phyloP scores from a whole-genome alignment of 2,888 invertebrate species.

The Reticulitermes lucifugus region DNA sequence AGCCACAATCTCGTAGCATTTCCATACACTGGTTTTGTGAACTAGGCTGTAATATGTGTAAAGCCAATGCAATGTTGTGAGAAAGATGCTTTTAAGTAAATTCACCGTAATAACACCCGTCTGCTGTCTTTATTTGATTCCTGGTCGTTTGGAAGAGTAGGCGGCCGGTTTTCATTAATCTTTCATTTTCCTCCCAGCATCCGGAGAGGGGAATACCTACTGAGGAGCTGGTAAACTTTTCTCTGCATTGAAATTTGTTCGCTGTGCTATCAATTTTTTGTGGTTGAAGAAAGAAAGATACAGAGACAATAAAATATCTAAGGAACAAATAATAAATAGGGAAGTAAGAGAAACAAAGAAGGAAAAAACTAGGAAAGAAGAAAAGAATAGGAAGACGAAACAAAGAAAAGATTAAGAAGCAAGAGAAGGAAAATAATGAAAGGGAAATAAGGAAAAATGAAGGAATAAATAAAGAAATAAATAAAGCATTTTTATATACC shows the following conservation, averaged over 20 bases:
- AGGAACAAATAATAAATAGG: background rate
- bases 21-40: background rate
- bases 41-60: background rate
- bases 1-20: too few relatives aligned
- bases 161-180: background rate
- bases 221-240: background rate
- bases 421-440: background rate
- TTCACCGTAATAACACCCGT: background rate
- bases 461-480: background rate
- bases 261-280: background rate
- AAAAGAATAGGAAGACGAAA: background rate
- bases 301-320: background rate
- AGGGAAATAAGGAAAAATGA: background rate
- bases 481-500: background rate
- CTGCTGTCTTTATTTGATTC: background rate
- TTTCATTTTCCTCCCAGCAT: constrained; percentile 4
- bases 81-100: background rate
- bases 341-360: background rate
- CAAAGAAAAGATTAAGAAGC: background rate
- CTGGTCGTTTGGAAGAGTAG: background rate
- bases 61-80: background rate
- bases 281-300: background rate
- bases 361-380: background rate
- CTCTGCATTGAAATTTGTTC: background rate
- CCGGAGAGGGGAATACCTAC: background rate